Evolutionary conservation across 2,797 vertebrate genomes (phyloP).

Genomic region (Hybognathus amarus): DNA sequence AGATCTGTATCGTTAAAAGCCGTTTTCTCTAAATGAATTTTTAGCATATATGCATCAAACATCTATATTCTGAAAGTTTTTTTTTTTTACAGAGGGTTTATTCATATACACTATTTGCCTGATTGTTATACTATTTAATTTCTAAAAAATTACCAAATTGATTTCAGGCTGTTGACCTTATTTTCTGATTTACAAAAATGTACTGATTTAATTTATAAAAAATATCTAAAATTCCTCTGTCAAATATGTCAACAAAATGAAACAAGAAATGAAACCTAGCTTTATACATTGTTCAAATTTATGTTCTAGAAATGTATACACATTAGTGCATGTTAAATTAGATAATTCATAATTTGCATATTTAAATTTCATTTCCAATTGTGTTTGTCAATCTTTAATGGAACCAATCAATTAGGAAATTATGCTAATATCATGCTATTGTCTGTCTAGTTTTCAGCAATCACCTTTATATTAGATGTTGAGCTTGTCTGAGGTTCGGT

Average conservation of each 20-base stretch:
- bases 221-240: background rate
- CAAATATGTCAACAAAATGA: background rate
- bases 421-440: background rate
- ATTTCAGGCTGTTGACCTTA: background rate
- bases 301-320: background rate
- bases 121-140: background rate
- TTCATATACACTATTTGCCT: background rate
- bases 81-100: background rate
- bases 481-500: slow-evolving; percentile 81
- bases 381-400: background rate
- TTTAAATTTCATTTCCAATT: background rate
- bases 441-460: slow-evolving; percentile 41
- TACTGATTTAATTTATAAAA: no score
- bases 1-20: background rate
- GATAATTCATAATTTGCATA: background rate
- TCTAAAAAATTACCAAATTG: background rate
- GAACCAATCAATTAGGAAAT: background rate
- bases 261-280: background rate
- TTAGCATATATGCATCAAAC: background rate
- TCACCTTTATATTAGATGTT: slow-evolving; percentile 76
- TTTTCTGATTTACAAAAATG: background rate
- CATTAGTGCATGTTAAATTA: background rate
- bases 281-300: background rate
- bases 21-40: background rate
- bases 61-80: background rate